Base-by-base conservation (phyloP, 2,113 vertebrate genomes). In the Heteronetta atricapilla region DNA sequence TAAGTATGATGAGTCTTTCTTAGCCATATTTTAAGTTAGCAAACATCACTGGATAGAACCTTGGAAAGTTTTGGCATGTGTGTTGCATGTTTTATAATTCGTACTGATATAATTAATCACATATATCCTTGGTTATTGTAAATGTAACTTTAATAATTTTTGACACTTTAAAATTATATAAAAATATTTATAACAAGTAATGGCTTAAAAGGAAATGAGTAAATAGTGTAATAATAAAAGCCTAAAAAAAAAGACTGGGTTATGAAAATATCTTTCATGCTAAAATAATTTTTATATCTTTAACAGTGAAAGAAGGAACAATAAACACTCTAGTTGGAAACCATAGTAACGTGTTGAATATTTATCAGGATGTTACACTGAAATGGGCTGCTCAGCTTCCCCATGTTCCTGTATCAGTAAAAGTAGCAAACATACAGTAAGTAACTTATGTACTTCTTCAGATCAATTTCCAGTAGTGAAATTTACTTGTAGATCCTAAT, bases 331-430 rank as follows among this genome's bases (percentile, higher is more conserved):
- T 99, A 89, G 96, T 99, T 70, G 98, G 98, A 72, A 99, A 99
- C 98, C 99, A 99, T 82, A 98, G 96, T 94, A 98, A 97, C 95
- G 98, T 99, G 98, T 96, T 99, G 96, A 98, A 99, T 93, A 95
- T 99, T 87, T 99, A 99, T 97, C 99, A 99, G 97, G 99, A 99
- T 40, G 97, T 99, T 92, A 99, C 98, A 8, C 96, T 99, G 93
- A 99, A 98, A 97, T 99, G 99, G 99, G 99, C 98, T 14, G 94
- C 99, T 72, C 99, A 99, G 91, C 99, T 99, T 52, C 90, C 99
- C 44, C 98, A 98, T 6, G 63, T 98, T 87, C 99, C 99, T 42
- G 98, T 99, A 21, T 97, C 98, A 50, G 94, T 99, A 21, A 98
- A 98, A 86, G 96, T 99, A 68, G 99, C 98, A 5, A 99, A 97